Base-by-base conservation (phyloP, 1,140 invertebrate species). In the Rhyzopertha dominica region DNA sequence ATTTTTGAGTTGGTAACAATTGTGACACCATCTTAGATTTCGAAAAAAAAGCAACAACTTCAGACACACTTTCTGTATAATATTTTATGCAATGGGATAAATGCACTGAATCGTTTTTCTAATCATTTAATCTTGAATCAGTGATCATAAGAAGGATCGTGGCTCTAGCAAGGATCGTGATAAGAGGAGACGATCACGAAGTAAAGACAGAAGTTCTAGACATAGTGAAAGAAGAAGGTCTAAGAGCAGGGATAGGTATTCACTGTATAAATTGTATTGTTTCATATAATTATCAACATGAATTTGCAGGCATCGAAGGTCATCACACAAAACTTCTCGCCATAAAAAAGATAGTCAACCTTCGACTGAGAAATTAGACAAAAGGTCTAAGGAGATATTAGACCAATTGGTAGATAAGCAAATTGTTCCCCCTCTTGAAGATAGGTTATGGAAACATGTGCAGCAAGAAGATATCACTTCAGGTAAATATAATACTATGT, bases 401-500 rank as follows among this genome's bases (percentile, higher is more conserved):
- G 66, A 66, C 32, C 59, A 65, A 42, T 48, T 68, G n/a, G 61
- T 62, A 5, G 59, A 63, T 47, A 66, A 63, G 34, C 61, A 68
- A 48, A 66, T 68, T 41, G 66, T 63, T 10, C 63, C 65, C 2
- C 65, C 65, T 5, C 46, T 66, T n/a, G 55, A 58, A 36, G 62
- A 65, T 43, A 37, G 56, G 16, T 36, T 68, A 9, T 66, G 63
- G 64, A 66, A 67, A 47, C 64, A 65, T 44, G 63, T 67, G 2
- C 54, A 55, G 5, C 60, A 66, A 56, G 68, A 69, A 49, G 73
- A 75, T 41, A 67, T 71, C 45, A 38, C 62, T 10, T 64, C 70
- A 47, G 70, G 71, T 73, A 59, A 41, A n/a, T n/a, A n/a, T n/a
- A n/a, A n/a, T n/a, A n/a, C n/a, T n/a, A n/a, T n/a, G n/a, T n/a